A percentile compares a stretch with the other conserved stretches of the same genome.
These are phyloP conservation scores for Euglossa dilemma DNA, from an alignment of 1,140 invertebrate genomes.

Conservation along the genomic window DNA sequence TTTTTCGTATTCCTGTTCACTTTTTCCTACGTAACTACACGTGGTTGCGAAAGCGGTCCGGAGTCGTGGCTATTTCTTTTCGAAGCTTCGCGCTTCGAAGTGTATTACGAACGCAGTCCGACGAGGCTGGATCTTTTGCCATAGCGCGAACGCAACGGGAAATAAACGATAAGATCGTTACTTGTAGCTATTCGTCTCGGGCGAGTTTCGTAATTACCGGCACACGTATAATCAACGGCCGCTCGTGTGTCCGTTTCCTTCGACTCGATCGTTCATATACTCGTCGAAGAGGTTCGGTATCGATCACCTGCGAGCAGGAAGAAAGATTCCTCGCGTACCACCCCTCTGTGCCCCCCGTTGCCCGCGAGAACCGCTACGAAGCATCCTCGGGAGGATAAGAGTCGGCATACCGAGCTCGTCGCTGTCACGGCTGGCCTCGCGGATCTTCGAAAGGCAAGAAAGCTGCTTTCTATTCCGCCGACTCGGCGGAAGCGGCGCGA, in stretches of 20 bases:
- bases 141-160: too few relatives aligned
- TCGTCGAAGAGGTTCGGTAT: background rate
- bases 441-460: background rate
- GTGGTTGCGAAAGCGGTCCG: too few relatives aligned
- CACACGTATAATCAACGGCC: background rate
- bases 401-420: background rate
- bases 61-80: too few relatives aligned
- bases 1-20: too few relatives aligned
- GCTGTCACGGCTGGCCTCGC: background rate
- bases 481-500: background rate
- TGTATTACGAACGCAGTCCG: too few relatives aligned
- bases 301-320: background rate
- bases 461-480: conserved; percentile 17
- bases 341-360: background rate
- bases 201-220: too few relatives aligned
- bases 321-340: background rate
- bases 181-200: too few relatives aligned
- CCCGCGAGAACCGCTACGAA: background rate
- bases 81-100: too few relatives aligned
- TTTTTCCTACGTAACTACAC: too few relatives aligned
- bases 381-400: background rate
- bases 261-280: too few relatives aligned
- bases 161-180: too few relatives aligned
- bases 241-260: background rate
- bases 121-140: too few relatives aligned